phyloP scores from a whole-genome alignment of 2,113 vertebrate species.

The Bungarus multicinctus region DNA sequence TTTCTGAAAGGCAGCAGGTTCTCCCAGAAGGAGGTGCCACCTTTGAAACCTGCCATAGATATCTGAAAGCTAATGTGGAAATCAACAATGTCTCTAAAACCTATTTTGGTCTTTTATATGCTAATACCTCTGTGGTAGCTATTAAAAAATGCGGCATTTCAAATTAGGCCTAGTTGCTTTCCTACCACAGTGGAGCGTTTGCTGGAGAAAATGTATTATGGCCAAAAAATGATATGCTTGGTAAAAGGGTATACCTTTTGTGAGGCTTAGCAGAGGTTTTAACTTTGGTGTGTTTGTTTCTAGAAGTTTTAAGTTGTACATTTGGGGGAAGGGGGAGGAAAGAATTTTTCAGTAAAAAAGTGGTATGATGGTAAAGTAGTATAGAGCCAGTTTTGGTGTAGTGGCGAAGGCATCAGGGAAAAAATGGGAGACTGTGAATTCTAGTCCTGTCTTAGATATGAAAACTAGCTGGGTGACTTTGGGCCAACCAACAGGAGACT shows the following conservation, averaged over 20 bases:
- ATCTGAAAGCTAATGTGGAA: slow-evolving; percentile 7
- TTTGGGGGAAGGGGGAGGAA: rapidly evolving
- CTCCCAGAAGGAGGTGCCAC: not conserved
- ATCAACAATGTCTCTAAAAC: slow-evolving; percentile 30
- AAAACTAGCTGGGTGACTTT: not conserved
- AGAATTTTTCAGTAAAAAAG: not conserved
- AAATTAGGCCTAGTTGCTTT: slow-evolving; percentile 26
- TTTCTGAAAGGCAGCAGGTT: not conserved
- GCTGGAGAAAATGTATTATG: not conserved
- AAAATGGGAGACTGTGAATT: not conserved
- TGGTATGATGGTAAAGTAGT: not conserved
- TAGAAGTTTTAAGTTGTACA: not conserved
- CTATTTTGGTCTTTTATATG: slow-evolving; percentile 4
- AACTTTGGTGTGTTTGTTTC: not conserved
- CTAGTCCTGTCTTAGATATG: not conserved
- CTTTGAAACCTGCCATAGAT: not conserved
- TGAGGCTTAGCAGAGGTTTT: not conserved
- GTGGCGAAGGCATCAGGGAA: not conserved
- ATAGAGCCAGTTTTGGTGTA: not conserved
- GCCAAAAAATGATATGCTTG: not conserved
- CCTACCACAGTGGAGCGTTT: not conserved
- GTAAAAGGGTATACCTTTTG: not conserved
- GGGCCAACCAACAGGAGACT: not conserved
- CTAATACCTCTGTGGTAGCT: slow-evolving; percentile 30
- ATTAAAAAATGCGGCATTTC: slow-evolving; percentile 17